Evolutionary conservation across 30 jellyfish, hydroid and myxozoan genomes (phyloP).

Genomic region (Aurelia coerulea): DNA sequence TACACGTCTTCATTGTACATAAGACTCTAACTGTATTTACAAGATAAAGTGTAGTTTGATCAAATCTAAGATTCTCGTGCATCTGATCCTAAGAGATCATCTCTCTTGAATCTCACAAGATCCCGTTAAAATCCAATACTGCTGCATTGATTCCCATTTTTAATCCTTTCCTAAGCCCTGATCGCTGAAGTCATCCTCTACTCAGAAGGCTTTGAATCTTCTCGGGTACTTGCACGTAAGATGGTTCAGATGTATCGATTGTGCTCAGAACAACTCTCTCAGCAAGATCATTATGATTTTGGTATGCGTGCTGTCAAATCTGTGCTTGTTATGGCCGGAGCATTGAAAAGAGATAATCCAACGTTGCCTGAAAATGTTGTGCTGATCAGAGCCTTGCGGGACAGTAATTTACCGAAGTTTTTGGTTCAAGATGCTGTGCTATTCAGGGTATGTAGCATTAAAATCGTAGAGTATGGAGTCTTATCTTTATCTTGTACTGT

Average conservation of each 20-base stretch:
- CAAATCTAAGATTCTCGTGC: too few relatives aligned
- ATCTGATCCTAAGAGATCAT: too few relatives aligned
- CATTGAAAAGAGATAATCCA: conserved; percentile 95
- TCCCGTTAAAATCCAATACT: too few relatives aligned
- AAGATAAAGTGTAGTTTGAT: too few relatives aligned
- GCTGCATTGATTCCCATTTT: too few relatives aligned
- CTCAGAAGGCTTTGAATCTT: conserved; percentile 99
- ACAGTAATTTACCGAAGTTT: conserved; percentile 96
- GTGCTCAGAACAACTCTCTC: conserved; percentile 99
- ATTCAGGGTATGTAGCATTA: conserved; percentile 31
- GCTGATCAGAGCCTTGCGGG: conserved; percentile 94
- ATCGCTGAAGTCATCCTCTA: conserved; percentile 96
- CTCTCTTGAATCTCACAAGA: too few relatives aligned
- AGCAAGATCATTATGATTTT: conserved; percentile 98
- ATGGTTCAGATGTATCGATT: conserved; percentile 99
- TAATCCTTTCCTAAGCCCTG: conserved; percentile 63
- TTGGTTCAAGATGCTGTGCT: conserved; percentile 93
- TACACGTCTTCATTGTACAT: too few relatives aligned
- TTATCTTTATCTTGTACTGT: too few relatives aligned
- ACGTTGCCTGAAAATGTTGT: conserved; percentile 91
- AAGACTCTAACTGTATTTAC: too few relatives aligned
- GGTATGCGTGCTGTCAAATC: conserved; percentile 99
- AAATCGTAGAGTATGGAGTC: too few relatives aligned
- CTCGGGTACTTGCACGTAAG: conserved; percentile 92
- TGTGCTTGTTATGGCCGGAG: conserved; percentile 99